Evolutionary conservation across 2,888 invertebrate species (phyloP).

Genomic region (Lasioglossum calceatum): DNA sequence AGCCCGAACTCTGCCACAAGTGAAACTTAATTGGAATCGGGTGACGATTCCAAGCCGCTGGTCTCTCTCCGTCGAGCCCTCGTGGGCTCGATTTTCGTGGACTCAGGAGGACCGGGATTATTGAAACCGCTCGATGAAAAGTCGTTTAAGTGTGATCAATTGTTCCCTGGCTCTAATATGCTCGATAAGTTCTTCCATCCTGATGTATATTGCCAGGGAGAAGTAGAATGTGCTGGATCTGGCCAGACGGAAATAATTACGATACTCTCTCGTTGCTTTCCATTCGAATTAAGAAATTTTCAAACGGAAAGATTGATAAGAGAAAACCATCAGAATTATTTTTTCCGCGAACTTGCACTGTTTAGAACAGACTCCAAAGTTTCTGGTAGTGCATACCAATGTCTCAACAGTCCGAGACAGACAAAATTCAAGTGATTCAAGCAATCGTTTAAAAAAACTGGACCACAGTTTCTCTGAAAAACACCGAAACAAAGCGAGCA

Average conservation of each 20-base stretch:
- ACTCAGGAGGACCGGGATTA: not conserved
- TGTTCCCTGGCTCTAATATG: not conserved
- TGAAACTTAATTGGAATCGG: constrained; percentile 23
- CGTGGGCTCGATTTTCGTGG: constrained; percentile 2
- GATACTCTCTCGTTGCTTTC: not conserved
- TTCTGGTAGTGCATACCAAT: too few species aligned
- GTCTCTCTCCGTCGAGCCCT: not conserved
- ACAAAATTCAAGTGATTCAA: not conserved
- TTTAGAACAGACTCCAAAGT: too few species aligned
- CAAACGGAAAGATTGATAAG: too few species aligned
- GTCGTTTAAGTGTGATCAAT: not conserved
- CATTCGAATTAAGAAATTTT: not conserved
- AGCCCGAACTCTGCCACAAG: not conserved
- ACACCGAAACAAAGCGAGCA: not conserved
- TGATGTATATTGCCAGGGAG: not conserved
- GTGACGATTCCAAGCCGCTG: not conserved
- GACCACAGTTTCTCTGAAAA: not conserved
- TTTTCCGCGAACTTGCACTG: too few species aligned
- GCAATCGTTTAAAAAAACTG: not conserved
- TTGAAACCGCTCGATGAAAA: not conserved
- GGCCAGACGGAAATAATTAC: not conserved
- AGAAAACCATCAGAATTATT: too few species aligned
- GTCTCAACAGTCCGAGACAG: not conserved
- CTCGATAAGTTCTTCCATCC: not conserved
- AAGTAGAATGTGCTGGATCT: not conserved